Percentiles rank a stretch among this genome's conserved stretches.
phyloP scores from a whole-genome alignment of 2,113 vertebrate species.

The Menidia beryllina region DNA sequence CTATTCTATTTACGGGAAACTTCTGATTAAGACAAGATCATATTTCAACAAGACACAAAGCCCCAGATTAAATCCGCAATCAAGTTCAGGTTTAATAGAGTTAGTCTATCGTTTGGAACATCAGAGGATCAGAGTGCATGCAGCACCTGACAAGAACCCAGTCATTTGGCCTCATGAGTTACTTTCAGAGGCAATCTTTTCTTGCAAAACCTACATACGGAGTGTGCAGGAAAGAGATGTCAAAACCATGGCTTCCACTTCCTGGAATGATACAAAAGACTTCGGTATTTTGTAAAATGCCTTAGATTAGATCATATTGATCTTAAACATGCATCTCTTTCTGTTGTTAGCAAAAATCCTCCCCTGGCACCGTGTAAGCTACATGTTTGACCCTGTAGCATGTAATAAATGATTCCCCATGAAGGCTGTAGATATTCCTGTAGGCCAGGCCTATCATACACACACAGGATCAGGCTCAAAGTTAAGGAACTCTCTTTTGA shows the following conservation, averaged over 20 bases:
- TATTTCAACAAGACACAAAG: neutral
- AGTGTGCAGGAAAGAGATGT: constrained; percentile 15
- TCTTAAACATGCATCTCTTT: neutral
- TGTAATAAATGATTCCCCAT: neutral
- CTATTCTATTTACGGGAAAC: neutral
- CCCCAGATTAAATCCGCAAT: neutral
- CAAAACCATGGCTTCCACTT: constrained; percentile 45
- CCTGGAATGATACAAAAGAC: constrained; percentile 50
- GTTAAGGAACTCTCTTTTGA: constrained; percentile 2
- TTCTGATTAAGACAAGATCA: constrained; percentile 8
- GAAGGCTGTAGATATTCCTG: constrained; percentile 11
- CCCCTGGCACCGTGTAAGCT: neutral
- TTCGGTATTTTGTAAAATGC: neutral
- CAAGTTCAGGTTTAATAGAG: neutral
- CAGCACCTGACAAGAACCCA: no score
- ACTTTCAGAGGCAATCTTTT: constrained; percentile 25
- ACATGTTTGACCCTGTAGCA: neutral
- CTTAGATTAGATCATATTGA: constrained; percentile 1
- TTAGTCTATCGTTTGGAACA: neutral
- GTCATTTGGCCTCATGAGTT: no score
- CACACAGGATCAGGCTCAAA: constrained; percentile 33
- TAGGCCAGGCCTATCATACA: constrained; percentile 21
- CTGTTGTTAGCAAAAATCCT: neutral
- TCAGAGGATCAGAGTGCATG: constrained; percentile 10
- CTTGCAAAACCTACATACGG: constrained; percentile 38